Conservation (phyloP, 1,140 invertebrate genomes). For the Melipona quadrifasciata region DNA sequence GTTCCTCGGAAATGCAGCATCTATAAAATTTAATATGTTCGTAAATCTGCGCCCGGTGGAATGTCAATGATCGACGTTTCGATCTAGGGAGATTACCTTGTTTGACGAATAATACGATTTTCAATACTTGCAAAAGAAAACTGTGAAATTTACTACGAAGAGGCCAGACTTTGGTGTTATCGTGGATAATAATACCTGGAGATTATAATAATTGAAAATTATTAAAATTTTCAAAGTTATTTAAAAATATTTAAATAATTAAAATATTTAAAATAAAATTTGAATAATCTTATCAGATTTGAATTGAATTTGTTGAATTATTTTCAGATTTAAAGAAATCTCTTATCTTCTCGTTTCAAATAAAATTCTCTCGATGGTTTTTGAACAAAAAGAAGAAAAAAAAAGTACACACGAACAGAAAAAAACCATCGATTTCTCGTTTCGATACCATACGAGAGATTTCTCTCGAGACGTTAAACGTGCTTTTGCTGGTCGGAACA, state of each 20-base stretch:
- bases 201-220: not conserved
- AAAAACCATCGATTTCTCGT: not conserved
- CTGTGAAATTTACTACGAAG: no score
- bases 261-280: no score
- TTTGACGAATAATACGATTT: not conserved
- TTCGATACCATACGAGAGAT: not conserved
- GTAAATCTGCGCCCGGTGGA: slow-evolving; percentile 21
- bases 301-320: no score
- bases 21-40: slow-evolving; percentile 33
- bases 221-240: no score
- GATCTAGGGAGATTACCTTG: not conserved
- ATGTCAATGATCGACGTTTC: not conserved
- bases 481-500: not conserved
- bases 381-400: not conserved
- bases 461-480: not conserved
- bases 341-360: no score
- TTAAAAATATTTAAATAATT: no score
- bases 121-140: not conserved
- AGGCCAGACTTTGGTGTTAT: not conserved
- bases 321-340: not conserved
- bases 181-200: not conserved
- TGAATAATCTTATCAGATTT: no score
- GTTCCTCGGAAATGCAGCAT: not conserved
- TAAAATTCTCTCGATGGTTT: no score
- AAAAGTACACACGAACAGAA: not conserved